phyloP scores from a whole-genome alignment of 2,888 invertebrate genomes.

The Pachycephus smyrnensis region DNA sequence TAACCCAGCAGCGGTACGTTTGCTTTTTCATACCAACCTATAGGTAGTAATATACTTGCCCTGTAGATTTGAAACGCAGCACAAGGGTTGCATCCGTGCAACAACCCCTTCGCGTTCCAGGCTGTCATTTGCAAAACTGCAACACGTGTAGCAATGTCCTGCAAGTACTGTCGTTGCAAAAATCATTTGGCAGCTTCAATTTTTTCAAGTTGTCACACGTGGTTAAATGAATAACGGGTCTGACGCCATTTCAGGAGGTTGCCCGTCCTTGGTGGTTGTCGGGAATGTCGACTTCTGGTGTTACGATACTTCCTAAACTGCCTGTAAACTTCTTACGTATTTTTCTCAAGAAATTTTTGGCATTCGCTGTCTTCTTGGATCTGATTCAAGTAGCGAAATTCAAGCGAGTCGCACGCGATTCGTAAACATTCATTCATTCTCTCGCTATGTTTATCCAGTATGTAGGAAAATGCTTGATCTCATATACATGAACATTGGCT shows the following conservation, averaged over 20 bases:
- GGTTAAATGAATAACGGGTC: background rate
- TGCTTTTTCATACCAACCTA: background rate
- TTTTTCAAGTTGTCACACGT: background rate
- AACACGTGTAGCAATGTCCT: background rate
- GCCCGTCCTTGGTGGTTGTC: background rate
- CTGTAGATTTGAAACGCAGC: background rate
- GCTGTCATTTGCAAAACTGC: background rate
- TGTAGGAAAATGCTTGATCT: background rate
- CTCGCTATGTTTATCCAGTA: background rate
- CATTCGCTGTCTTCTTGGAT: background rate
- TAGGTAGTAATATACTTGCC: background rate
- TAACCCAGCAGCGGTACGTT: background rate
- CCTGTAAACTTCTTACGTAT: background rate
- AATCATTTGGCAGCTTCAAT: background rate
- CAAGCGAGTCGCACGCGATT: background rate
- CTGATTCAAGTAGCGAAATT: background rate
- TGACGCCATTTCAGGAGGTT: background rate
- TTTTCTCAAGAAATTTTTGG: background rate
- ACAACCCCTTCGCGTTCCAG: background rate
- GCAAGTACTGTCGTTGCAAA: background rate
- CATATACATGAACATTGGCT: background rate
- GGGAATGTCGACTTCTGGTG: background rate
- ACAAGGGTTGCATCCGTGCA: background rate
- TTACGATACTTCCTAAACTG: background rate
- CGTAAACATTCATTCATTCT: background rate